Evolutionary conservation across 2,797 vertebrate species (phyloP), one percentile per base, ranked within the genome.

Genomic region (Gila robusta): DNA sequence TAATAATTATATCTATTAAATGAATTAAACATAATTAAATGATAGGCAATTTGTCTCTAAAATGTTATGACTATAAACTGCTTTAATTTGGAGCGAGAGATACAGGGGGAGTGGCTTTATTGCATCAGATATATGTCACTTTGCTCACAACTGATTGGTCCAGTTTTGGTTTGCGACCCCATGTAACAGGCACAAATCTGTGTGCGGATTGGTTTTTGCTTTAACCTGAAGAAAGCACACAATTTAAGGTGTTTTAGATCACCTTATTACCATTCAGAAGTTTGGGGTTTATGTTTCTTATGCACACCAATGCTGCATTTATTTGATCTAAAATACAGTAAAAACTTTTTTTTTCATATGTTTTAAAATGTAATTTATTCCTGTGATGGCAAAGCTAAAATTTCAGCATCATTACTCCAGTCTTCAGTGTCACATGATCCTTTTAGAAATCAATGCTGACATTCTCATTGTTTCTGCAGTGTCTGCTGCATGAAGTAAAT

Each of bases 401-500:
- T 52, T 49, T 35, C 9, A 49, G 26, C 26, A 5, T 28, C 4
- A 28, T 73, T 32, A 32, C 44, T 73, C 2, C 2, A 52, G 17
- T 35, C 17, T 52, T 47, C 3, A 4, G 21, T 44, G 69, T 73
- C n/a, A 73, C 71, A 73, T 47, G 21, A 35, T 74, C 9, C 9
- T 74, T 35, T 17, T 32, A 52, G 5, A 74, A 74, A 74, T 74
- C 47, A 23, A 4, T 77, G 10, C 10, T 77, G 28, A n/a, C 44
- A 1, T 12, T 44, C 11, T 44, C 44, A 12, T 44, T 44, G 12
- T 78, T 54, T 37, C 19, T 59, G 52, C 49, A 56, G 28, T 59
- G 23, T 72, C 49, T 59, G 17, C 37, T 62, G 59, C 80, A 56
- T 49, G 49, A 82, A 56, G 47, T 82, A 49, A 82, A 59, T 32